These are phyloP conservation scores for Idaea biselata DNA, from an alignment of 2,888 invertebrate genomes.

Conservation along the genomic window DNA sequence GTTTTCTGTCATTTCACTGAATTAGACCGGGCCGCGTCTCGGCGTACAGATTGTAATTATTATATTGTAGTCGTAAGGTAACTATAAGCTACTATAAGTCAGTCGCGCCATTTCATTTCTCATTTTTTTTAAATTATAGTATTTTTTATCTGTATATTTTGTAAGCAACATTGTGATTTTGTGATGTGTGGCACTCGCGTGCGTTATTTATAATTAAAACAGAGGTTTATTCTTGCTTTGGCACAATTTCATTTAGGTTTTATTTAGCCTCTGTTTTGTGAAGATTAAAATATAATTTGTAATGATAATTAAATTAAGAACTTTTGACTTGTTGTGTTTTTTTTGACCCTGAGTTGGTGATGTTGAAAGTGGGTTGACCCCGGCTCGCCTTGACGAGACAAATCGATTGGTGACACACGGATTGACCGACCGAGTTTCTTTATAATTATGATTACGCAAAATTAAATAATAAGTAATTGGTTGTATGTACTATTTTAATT, in stretches of 20 bases:
- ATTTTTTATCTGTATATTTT: constrained; percentile 27
- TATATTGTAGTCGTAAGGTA: constrained; percentile 28
- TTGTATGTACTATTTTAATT: not conserved
- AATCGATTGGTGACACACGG: constrained; percentile 23
- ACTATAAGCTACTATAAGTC: constrained; percentile 48
- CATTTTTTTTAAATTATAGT: constrained; percentile 45
- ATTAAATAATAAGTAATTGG: not conserved
- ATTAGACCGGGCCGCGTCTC: constrained; percentile 17
- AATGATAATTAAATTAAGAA: constrained; percentile 26
- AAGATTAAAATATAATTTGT: constrained; percentile 16
- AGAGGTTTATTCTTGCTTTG: constrained; percentile 27
- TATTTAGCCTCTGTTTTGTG: constrained; percentile 26
- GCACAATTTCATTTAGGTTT: constrained; percentile 29
- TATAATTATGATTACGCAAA: not conserved
- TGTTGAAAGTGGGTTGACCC: constrained; percentile 28
- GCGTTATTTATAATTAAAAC: constrained; percentile 20
- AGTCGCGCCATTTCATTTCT: constrained; percentile 74
- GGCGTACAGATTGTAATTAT: constrained; percentile 40
- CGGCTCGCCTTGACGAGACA: constrained; percentile 24
- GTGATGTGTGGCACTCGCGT: constrained; percentile 26
- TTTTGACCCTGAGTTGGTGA: constrained; percentile 21
- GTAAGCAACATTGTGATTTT: constrained; percentile 41
- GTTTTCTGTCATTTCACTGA: constrained; percentile 24
- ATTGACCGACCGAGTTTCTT: not conserved
- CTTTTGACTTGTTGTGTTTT: constrained; percentile 26